Evolutionary conservation across 2,113 vertebrate genomes (phyloP).

Genomic region (Natator depressus): DNA sequence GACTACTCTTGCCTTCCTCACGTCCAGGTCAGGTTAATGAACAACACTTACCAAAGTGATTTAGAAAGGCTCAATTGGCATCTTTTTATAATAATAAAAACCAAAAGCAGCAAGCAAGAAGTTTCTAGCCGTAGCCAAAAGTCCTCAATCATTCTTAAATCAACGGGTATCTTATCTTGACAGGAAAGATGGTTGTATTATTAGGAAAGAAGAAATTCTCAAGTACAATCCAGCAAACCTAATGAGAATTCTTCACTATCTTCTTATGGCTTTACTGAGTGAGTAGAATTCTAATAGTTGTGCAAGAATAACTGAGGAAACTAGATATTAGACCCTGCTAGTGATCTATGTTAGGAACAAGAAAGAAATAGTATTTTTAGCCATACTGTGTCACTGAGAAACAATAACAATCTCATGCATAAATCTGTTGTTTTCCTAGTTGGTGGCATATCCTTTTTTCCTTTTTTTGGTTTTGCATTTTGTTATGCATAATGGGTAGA

Average conservation of each 20-base stretch:
- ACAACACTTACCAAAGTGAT: not conserved
- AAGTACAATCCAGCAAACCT: not conserved
- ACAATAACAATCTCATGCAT: not conserved
- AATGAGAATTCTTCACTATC: not conserved
- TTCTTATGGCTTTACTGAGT: not conserved
- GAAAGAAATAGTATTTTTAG: not conserved
- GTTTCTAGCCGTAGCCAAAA: not conserved
- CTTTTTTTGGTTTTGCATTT: fast-evolving
- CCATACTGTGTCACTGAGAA: not conserved
- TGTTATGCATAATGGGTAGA: fast-evolving
- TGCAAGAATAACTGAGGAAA: not conserved
- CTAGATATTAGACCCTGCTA: not conserved
- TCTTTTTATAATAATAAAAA: not conserved
- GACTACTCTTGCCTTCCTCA: not conserved
- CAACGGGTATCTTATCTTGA: not conserved
- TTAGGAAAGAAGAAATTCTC: not conserved
- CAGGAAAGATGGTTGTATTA: not conserved
- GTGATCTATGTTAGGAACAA: not conserved
- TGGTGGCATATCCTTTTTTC: not conserved
- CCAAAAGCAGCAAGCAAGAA: not conserved
- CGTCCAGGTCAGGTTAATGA: not conserved
- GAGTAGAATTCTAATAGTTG: fast-evolving
- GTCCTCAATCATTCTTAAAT: not conserved
- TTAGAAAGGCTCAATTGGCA: not conserved
- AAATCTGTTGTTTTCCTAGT: not conserved